A percentile compares a stretch with the other conserved stretches of the same genome.
These are phyloP conservation scores for Porites lobata DNA, from an alignment of 92 coral and sea anemone genomes.

Conservation along the genomic window DNA sequence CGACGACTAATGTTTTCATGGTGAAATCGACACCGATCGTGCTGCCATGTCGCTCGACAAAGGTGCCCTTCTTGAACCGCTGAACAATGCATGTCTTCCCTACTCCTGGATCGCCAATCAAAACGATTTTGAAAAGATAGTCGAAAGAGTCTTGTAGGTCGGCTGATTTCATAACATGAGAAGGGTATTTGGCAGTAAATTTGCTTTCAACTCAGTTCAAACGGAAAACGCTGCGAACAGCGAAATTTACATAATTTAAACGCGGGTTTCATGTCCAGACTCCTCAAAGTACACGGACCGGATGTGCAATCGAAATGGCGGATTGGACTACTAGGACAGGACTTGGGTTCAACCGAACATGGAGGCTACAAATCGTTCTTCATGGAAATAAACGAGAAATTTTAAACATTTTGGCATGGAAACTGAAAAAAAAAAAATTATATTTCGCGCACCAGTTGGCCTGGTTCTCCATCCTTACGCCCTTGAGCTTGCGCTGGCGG, in stretches of 20 bases:
- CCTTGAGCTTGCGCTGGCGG: no score
- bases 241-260: conserved; percentile 8
- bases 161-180: conserved; percentile 72
- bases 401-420: no score
- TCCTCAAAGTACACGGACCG: neutral
- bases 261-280: conserved; percentile 6
- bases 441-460: no score
- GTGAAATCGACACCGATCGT: conserved; percentile 94
- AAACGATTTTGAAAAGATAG: conserved; percentile 89
- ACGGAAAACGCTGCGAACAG: neutral
- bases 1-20: conserved; percentile 84
- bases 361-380: no score
- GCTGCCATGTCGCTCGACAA: conserved; percentile 87
- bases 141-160: conserved; percentile 78
- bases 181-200: neutral
- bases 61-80: conserved; percentile 86
- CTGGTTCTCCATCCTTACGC: no score
- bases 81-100: conserved; percentile 94
- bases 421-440: no score
- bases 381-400: no score
- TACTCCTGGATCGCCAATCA: conserved; percentile 94
- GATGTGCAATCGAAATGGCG: neutral
- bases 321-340: neutral
- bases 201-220: no score
- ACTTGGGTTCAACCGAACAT: neutral